phyloP scores from a whole-genome alignment of 2,113 vertebrate genomes.

The Xiphorhynchus elegans region DNA sequence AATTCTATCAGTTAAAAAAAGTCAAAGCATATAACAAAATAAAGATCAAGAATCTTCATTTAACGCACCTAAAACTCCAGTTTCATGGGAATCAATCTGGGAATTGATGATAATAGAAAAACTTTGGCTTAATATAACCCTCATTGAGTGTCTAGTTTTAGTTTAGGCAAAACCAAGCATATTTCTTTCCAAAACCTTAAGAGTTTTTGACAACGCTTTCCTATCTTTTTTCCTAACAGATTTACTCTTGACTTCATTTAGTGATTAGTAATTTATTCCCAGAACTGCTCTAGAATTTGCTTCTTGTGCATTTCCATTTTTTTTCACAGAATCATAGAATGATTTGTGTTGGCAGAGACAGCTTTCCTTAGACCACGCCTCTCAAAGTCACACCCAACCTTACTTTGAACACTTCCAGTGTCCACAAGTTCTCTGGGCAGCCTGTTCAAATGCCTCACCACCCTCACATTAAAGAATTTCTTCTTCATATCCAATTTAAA shows the following conservation, averaged over 20 bases:
- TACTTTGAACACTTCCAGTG: neutral
- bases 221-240: neutral
- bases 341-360: neutral
- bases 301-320: neutral
- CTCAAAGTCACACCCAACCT: neutral
- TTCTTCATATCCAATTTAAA: neutral
- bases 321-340: neutral
- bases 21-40: neutral
- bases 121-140: neutral
- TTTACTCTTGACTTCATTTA: neutral
- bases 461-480: neutral
- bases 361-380: neutral
- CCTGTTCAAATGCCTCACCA: neutral
- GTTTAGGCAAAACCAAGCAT: neutral
- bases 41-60: neutral
- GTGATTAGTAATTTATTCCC: neutral
- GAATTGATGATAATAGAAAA: neutral
- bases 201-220: neutral
- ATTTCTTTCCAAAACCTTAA: neutral
- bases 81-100: neutral
- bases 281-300: neutral
- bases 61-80: neutral
- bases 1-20: neutral
- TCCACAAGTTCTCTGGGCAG: neutral
- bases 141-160: neutral